A percentile compares a stretch with the other conserved stretches of the same genome.
Evolutionary conservation across 2,888 invertebrate genomes (phyloP).

Genomic region (Seira sanloemensis): DNA sequence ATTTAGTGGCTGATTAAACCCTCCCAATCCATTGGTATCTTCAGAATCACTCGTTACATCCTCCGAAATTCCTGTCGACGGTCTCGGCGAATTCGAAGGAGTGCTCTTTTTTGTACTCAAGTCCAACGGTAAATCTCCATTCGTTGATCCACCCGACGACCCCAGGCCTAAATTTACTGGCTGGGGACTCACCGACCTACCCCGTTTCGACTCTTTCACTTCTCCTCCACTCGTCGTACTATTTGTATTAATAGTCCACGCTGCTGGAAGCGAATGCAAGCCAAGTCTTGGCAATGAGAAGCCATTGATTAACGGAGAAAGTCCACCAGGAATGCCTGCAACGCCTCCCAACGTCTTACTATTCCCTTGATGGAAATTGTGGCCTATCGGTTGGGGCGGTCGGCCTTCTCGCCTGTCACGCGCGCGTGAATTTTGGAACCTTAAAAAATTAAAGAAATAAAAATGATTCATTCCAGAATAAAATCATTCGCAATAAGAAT

Average conservation of each 20-base stretch:
- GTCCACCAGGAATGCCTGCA: slow-evolving; percentile 58
- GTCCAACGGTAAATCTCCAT: slow-evolving; percentile 89
- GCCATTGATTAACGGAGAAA: slow-evolving; percentile 70
- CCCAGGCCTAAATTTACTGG: slow-evolving; percentile 48
- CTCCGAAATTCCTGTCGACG: slow-evolving; percentile 75
- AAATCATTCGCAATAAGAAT: too few species aligned
- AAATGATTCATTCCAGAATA: background rate
- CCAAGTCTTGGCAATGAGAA: slow-evolving; percentile 66
- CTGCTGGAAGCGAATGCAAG: slow-evolving; percentile 51
- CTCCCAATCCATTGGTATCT: slow-evolving; percentile 75
- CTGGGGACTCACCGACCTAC: slow-evolving; percentile 45
- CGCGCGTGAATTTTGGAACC: slow-evolving; percentile 97
- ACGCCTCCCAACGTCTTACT: slow-evolving; percentile 52
- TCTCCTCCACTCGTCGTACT: slow-evolving; percentile 56
- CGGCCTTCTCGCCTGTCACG: slow-evolving; percentile 86
- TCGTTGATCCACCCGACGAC: slow-evolving; percentile 73
- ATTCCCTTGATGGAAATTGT: slow-evolving; percentile 38
- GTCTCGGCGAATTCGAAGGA: slow-evolving; percentile 80
- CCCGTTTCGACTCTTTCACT: slow-evolving; percentile 45
- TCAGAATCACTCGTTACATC: slow-evolving; percentile 80
- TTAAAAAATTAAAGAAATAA: background rate
- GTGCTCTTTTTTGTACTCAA: slow-evolving; percentile 86
- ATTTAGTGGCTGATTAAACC: slow-evolving; percentile 72
- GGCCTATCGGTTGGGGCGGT: slow-evolving; percentile 66
- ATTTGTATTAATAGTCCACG: slow-evolving; percentile 62